These are phyloP conservation scores for Crypturellus undulatus DNA, from an alignment of 2,113 vertebrate genomes.

Conservation along the genomic window DNA sequence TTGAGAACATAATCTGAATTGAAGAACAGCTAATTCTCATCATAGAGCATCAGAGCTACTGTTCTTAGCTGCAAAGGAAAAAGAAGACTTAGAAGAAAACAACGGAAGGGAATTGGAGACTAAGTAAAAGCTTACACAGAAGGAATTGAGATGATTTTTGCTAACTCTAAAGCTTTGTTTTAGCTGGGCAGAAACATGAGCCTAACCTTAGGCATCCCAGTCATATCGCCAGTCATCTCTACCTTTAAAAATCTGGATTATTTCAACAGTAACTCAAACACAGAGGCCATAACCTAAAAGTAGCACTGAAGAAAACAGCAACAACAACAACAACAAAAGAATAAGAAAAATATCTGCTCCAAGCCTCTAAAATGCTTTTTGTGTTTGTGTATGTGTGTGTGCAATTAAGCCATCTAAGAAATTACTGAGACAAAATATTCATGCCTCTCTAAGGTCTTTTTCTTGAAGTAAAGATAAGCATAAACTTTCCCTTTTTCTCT, in stretches of 20 bases:
- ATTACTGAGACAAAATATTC: not conserved
- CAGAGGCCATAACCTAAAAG: not conserved
- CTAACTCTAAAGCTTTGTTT: not conserved
- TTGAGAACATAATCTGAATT: not conserved
- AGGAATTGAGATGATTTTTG: not conserved
- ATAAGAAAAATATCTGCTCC: not conserved
- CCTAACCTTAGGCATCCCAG: not conserved
- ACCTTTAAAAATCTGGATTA: not conserved
- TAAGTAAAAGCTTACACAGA: not conserved
- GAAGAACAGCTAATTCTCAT: constrained; percentile 11
- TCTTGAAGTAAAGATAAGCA: not conserved
- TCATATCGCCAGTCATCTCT: not conserved
- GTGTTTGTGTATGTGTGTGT: not conserved
- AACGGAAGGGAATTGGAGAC: not conserved
- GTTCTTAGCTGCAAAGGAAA: not conserved
- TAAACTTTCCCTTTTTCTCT: not conserved
- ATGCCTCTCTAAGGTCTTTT: not conserved
- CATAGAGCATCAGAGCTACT: not conserved
- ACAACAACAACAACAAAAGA: not conserved
- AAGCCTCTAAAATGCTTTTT: fast-evolving
- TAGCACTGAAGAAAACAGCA: not conserved
- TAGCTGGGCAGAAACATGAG: not conserved
- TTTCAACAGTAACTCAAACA: not conserved
- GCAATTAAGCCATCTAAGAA: not conserved
- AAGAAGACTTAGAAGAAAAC: not conserved